Evolutionary conservation across 1,140 invertebrate species (phyloP), one percentile per base, ranked within the genome.

Genomic region (Battus philenor): DNA sequence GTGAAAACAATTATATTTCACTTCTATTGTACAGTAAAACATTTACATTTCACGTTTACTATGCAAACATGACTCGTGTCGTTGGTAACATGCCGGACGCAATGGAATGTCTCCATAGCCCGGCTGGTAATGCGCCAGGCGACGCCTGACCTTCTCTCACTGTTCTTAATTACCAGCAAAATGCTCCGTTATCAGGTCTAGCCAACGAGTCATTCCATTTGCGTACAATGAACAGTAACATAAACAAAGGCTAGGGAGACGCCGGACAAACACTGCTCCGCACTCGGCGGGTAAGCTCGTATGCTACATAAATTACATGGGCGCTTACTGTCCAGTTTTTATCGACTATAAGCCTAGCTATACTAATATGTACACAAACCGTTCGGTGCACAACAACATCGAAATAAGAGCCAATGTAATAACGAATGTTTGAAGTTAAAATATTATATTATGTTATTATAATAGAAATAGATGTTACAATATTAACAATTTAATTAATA

Each of bases 81-180:
- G 53, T 64, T 22, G 20, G 55, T 58, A 62, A 71, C 62, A 68
- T 57, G 60, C 52, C 47, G 36, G 53, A 59, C 58, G 59, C 53
- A 56, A 36, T 64, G 55, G 64, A 72, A 61, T 62, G 68, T 73
- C 63, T 67, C 59, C 60, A 70, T 68, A 72, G 70, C 63, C 71
- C 51, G 49, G 51, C 46, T 47, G 54, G 60, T 63, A 65, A 74
- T 60, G 59, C 48, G 38, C 53, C 38, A 45, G 47, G 44, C 47
- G 57, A 60, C 53, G 55, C 27, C 54, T 66, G 66, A 72, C 72
- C 59, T 59, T 56, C 55, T 69, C 62, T 76, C 44, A 59, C 32
- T 46, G 65, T 55, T 73, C 71, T 79, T 81, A 81, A 84, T 84
- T 81, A 74, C 69, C 62, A 55, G 70, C 80, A 76, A 81, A 79